Evolutionary conservation across 2,888 invertebrate genomes (phyloP), one percentile per base, ranked within the genome.

Genomic region (Drosophila hawaiiensis): DNA sequence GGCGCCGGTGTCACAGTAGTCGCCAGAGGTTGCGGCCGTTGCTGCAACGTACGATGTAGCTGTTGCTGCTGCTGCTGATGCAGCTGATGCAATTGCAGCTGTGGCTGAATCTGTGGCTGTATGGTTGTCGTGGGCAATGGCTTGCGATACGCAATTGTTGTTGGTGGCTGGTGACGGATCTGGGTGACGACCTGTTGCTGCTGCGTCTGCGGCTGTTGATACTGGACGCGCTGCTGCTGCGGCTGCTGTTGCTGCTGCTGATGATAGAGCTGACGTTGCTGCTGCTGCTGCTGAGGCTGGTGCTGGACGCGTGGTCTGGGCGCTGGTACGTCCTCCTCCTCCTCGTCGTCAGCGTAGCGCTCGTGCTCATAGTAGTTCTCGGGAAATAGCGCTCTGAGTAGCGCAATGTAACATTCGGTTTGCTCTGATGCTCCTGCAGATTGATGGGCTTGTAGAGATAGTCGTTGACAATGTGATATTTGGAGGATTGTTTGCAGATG

Each of bases 381-480:
- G 1, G 97, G 94, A 96, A 97, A 92, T 96, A 97, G 83, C 97
- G 94, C 91, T 97, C 97, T 64, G 97, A 97, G 94, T 97, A 97
- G 91, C 96, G 95, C 60, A 96, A 94, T 12, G 97, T 96, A 5
- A 97, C 95, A 92, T 97, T 97, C 35, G 97, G 97, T 83, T 96
- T 97, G 83, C 94, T 95, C 91, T 97, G 96, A 60, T 96, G 96
- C 92, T 97, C 97, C 89, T 97, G 97, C 76, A 96, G 95, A 92
- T 97, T 97, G 91, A 98, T 94, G 3, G 98, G 97, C 89, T 97
- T 96, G 95, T 98, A 98, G 31, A 98, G 94, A 93, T 97, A 98
- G 80, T 98, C 98, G 93, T 98, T 98, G 81, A 98, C 97, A 92
- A 98, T 97, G 93, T 98, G 97, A 93, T 96, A 98, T 91, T 97